Evolutionary conservation across 2,888 invertebrate genomes (phyloP).

Genomic region (Apodemia hepburni): DNA sequence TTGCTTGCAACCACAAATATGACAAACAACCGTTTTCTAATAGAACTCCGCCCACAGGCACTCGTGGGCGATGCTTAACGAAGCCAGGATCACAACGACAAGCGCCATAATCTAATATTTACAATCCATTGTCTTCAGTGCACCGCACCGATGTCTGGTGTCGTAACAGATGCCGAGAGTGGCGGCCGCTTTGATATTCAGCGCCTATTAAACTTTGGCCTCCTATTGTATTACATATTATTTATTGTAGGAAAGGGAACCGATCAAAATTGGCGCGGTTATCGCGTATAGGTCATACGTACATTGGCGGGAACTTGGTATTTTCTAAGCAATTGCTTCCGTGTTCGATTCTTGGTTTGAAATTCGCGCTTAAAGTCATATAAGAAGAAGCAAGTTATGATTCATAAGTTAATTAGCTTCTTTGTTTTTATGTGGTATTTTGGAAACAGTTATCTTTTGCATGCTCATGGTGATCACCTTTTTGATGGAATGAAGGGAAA

Average conservation of each 20-base stretch:
- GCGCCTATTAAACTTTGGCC: slow-evolving; percentile 35
- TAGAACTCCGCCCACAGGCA: slow-evolving; percentile 38
- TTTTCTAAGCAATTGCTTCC: slow-evolving; percentile 8
- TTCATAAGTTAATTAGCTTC: too few relatives aligned
- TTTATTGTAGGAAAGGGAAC: slow-evolving; percentile 15
- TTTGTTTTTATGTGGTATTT: too few relatives aligned
- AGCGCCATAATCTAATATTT: slow-evolving; percentile 49
- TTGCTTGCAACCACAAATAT: neutral
- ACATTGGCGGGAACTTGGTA: slow-evolving; percentile 1
- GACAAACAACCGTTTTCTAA: slow-evolving; percentile 13
- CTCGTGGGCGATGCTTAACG: slow-evolving; percentile 57
- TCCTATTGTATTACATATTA: slow-evolving; percentile 27
- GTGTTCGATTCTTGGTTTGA: neutral
- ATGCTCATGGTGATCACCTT: too few relatives aligned
- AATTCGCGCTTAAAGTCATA: too few relatives aligned
- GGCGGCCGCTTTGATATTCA: slow-evolving; percentile 38
- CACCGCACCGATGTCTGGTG: slow-evolving; percentile 32
- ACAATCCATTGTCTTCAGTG: slow-evolving; percentile 46
- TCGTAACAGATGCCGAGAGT: slow-evolving; percentile 30
- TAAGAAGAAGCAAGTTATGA: too few relatives aligned
- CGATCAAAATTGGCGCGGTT: slow-evolving; percentile 12
- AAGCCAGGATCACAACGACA: slow-evolving; percentile 46
- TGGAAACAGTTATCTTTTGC: too few relatives aligned
- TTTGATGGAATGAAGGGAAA: too few relatives aligned
- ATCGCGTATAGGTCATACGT: slow-evolving; percentile 6